These are phyloP conservation scores for Taxidea taxus DNA, from an alignment of 2,113 vertebrate species.

Conservation along the genomic window DNA sequence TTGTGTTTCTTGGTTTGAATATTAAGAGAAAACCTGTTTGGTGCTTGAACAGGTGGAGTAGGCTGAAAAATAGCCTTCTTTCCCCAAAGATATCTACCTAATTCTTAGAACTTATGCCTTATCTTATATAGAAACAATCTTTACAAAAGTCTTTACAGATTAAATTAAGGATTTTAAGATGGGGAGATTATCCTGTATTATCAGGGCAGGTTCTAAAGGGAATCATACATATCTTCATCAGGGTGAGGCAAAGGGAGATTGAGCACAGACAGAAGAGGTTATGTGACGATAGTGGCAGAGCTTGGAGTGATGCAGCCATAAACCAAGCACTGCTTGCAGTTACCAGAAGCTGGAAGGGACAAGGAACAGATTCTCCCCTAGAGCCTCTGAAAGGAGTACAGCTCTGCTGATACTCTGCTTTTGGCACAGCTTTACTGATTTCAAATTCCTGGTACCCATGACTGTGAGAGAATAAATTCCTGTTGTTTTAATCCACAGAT, in stretches of 20 bases:
- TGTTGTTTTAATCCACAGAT: background rate
- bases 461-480: background rate
- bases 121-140: background rate
- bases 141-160: background rate
- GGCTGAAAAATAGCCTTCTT: background rate
- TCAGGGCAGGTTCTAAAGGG: background rate
- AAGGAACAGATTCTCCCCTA: background rate
- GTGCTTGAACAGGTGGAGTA: background rate
- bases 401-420: background rate
- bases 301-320: background rate
- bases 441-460: background rate
- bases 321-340: background rate
- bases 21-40: slow-evolving; percentile 7
- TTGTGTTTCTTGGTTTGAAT: background rate
- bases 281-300: background rate
- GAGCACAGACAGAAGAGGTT: background rate
- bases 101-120: background rate
- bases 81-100: background rate
- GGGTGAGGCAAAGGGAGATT: background rate
- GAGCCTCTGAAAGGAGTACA: background rate
- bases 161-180: background rate
- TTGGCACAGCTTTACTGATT: background rate
- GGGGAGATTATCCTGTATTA: background rate
- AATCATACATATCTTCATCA: background rate
- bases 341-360: background rate